A percentile compares a stretch with the other conserved stretches of the same genome.
These are phyloP conservation scores for Naso thynnoides DNA, from an alignment of 2,797 vertebrate genomes.

Conservation along the genomic window DNA sequence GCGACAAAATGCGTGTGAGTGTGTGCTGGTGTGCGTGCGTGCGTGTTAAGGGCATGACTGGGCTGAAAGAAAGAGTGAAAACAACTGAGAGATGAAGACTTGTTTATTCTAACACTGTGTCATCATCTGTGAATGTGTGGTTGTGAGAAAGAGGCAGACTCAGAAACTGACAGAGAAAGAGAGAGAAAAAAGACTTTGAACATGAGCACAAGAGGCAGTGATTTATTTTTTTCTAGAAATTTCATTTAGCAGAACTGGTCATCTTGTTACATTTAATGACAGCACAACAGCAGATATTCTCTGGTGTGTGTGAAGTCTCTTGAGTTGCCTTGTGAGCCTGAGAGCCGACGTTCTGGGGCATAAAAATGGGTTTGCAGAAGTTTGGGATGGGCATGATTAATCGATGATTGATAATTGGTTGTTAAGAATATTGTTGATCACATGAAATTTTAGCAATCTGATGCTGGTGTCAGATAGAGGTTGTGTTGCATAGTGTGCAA, in stretches of 20 bases:
- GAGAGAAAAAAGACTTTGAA: conserved; percentile 7
- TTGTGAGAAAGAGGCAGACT: conserved; percentile 36
- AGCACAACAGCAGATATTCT: conserved; percentile 9
- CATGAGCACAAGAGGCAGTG: conserved; percentile 1
- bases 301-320: neutral
- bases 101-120: conserved; percentile 62
- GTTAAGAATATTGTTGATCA: too few species aligned
- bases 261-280: conserved; percentile 9
- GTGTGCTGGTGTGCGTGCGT: conserved; percentile 16
- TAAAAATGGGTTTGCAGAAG: neutral
- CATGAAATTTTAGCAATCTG: too few species aligned
- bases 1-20: conserved; percentile 15
- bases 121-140: conserved; percentile 63
- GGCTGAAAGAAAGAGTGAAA: conserved; percentile 40
- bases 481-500: too few species aligned
- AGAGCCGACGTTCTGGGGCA: neutral
- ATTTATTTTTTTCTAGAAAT: neutral
- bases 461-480: too few species aligned
- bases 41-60: conserved; percentile 6
- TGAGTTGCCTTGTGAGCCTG: neutral
- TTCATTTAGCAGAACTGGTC: neutral
- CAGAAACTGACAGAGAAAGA: conserved; percentile 8
- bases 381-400: too few species aligned
- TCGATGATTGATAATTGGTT: too few species aligned
- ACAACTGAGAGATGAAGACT: conserved; percentile 45